Base-by-base conservation (phyloP, 1,140 invertebrate genomes). In the Bombus soroeensis region DNA sequence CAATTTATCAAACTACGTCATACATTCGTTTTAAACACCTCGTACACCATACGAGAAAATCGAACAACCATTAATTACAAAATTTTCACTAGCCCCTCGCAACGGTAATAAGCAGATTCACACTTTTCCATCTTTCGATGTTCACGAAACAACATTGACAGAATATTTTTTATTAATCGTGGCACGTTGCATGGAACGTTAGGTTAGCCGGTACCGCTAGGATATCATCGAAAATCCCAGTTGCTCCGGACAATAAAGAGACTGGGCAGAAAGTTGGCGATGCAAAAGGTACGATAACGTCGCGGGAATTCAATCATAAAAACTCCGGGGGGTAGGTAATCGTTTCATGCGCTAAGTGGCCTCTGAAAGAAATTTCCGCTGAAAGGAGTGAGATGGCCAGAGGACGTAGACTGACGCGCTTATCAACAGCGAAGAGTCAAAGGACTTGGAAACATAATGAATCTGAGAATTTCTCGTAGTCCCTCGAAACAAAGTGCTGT, bases 391-490 rank as follows among this genome's bases (percentile, higher is more conserved):
- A 81, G n/a, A 59, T 57, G 66, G 71, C 32, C 78, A 37, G 64
- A 74, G 59, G 39, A 47, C 72, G 79, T 43, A 81, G 71, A 73
- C 84, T 81, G 84, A 85, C 84, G 79, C 71, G 79, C 59, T 81
- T 85, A 81, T 85, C 79, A 85, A 62, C 72, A 79, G 62, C 59
- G 81, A 85, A 85, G 84, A 81, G 84, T 85, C 84, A 85, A 85
- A 85, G 84, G 78, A 85, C 84, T 73, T 81, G 84, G 71, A 81
- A 70, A 75, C 71, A 81, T 81, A 85, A 85, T 81, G 84, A 72
- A 85, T 81, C 84, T 85, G 71, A 85, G 84, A 81, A 85, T 81
- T 74, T 68, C 83, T 85, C 83, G 77, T 79, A 77, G 41, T 80
- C 28, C 79, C 59, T 57, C 78, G 71, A 81, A 81, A 81, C 79